Evolutionary conservation across 2,113 vertebrate genomes (phyloP).

Genomic region (Engystomops pustulosus): DNA sequence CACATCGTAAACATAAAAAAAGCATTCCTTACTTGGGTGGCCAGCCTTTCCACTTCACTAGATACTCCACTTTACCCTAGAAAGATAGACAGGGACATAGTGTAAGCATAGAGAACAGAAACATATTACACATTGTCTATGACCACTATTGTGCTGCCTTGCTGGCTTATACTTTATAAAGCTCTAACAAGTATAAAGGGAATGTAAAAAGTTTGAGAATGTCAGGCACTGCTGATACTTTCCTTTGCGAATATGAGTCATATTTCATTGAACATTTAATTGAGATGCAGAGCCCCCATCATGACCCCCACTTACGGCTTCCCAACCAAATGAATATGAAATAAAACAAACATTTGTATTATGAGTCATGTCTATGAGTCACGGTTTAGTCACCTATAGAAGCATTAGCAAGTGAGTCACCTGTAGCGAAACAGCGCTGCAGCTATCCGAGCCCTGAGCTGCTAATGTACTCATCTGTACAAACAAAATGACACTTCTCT

Average conservation of each 20-base stretch:
- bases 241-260: not conserved
- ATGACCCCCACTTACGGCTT: not conserved
- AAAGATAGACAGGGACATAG: slow-evolving; percentile 59
- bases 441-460: not conserved
- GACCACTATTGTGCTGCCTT: not conserved
- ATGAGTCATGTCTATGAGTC: slow-evolving; percentile 40
- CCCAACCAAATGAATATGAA: not conserved
- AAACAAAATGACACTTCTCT: not conserved
- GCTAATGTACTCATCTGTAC: not conserved
- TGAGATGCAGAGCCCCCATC: not conserved
- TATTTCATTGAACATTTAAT: not conserved
- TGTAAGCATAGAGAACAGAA: not conserved
- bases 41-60: slow-evolving; percentile 99
- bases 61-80: slow-evolving; percentile 97
- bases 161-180: not conserved
- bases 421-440: slow-evolving; percentile 51
- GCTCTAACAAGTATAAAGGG: not conserved
- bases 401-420: slow-evolving; percentile 58
- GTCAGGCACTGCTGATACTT: not conserved
- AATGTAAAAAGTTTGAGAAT: not conserved
- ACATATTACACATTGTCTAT: not conserved
- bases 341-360: slow-evolving; percentile 27
- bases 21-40: slow-evolving; percentile 96
- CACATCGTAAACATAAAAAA: too few relatives aligned
- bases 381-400: slow-evolving; percentile 40